Conservation (phyloP, 2,888 invertebrate species). For the Schrankia costaestrigalis region DNA sequence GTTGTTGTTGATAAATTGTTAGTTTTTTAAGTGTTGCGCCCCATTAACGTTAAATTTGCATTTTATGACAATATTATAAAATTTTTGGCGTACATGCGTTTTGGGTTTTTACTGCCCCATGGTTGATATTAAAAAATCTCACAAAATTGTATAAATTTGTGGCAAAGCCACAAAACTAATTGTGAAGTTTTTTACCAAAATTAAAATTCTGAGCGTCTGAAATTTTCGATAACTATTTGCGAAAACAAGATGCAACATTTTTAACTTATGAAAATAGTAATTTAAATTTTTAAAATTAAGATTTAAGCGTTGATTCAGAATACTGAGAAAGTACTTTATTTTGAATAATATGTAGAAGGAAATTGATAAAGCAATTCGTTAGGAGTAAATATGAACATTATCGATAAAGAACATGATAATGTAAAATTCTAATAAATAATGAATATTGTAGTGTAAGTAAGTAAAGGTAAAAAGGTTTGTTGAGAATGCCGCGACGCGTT, state of each 20-base stretch:
- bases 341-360: constrained; percentile 32
- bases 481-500: constrained; percentile 17
- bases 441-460: no score
- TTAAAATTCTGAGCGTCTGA: constrained; percentile 27
- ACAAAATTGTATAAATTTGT: constrained; percentile 29
- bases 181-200: constrained; percentile 32
- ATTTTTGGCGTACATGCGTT: constrained; percentile 54
- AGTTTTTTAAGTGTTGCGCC: constrained; percentile 71
- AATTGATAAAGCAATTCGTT: constrained; percentile 39
- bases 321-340: constrained; percentile 34
- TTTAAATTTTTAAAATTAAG: constrained; percentile 38
- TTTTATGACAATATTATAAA: constrained; percentile 62
- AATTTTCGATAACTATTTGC: constrained; percentile 29
- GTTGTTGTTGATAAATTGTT: constrained; percentile 67
- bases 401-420: constrained; percentile 16
- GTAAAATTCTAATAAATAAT: constrained; percentile 19
- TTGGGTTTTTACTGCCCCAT: constrained; percentile 69
- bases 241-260: constrained; percentile 33
- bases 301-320: constrained; percentile 40
- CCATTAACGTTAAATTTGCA: constrained; percentile 60
- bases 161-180: constrained; percentile 40
- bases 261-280: constrained; percentile 44
- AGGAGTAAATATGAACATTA: constrained; percentile 33
- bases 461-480: constrained; percentile 19
- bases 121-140: constrained; percentile 37